These are phyloP conservation scores for Drosophila monieri DNA, from an alignment of 2,888 invertebrate species.

Conservation along the genomic window DNA sequence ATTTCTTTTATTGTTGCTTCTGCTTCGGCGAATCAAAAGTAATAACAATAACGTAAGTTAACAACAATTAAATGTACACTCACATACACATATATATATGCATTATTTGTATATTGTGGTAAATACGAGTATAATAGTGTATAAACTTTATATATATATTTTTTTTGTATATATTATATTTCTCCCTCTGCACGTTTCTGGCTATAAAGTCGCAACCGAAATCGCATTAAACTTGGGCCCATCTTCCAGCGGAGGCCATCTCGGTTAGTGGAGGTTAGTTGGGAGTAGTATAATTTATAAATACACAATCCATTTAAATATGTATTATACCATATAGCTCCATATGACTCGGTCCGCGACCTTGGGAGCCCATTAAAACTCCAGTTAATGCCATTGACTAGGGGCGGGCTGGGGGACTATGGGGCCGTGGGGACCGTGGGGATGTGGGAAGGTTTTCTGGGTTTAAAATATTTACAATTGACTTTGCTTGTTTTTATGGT, in stretches of 20 bases:
- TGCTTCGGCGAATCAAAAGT: conserved; percentile 69
- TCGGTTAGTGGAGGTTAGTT: conserved; percentile 66
- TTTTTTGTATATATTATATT: conserved; percentile 9
- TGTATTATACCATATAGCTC: conserved; percentile 26
- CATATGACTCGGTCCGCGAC: conserved; percentile 70
- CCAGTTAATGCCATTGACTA: conserved; percentile 58
- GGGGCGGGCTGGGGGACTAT: conserved; percentile 12
- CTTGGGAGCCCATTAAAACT: conserved; percentile 76
- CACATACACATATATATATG: conserved; percentile 18
- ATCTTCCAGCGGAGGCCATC: conserved; percentile 65
- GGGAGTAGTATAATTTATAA: conserved; percentile 48
- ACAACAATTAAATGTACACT: conserved; percentile 77
- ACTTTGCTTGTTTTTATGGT: conserved; percentile 46
- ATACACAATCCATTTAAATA: conserved; percentile 23
- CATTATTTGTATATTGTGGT: conserved; percentile 25
- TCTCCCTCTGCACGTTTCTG: conserved; percentile 16
- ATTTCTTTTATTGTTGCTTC: conserved; percentile 61
- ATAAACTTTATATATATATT: conserved; percentile 21
- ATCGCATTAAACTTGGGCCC: conserved; percentile 50
- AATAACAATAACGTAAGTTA: conserved; percentile 72
- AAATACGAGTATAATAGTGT: conserved; percentile 34
- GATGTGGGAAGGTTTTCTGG: conserved; percentile 17
- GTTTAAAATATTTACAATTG: conserved; percentile 70
- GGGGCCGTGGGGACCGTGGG: conserved; percentile 60
- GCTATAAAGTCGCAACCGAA: conserved; percentile 47